Conservation (phyloP, 2,797 vertebrate species). For the Valencia hispanica region DNA sequence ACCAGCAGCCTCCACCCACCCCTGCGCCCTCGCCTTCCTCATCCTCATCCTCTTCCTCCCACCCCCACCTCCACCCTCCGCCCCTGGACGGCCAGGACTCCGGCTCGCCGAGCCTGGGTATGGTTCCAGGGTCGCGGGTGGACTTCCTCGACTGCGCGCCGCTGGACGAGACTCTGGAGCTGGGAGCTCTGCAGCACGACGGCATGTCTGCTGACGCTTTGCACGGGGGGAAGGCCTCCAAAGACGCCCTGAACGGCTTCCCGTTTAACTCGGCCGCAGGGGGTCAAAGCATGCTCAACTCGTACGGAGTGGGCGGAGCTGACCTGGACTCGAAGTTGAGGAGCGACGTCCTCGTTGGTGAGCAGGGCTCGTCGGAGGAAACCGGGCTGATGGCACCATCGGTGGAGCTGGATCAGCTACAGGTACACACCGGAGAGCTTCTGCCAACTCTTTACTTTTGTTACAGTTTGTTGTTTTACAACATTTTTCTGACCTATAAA, state of each 20-base stretch:
- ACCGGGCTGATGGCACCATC: constrained; percentile 83
- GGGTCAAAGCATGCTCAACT: constrained; percentile 86
- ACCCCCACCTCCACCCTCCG: constrained; percentile 59
- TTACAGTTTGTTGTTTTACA: no score
- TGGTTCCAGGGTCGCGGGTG: constrained; percentile 68
- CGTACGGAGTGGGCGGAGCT: constrained; percentile 75
- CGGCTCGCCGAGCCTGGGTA: constrained; percentile 63
- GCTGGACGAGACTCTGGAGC: constrained; percentile 80
- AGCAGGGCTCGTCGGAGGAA: constrained; percentile 84
- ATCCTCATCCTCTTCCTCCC: constrained; percentile 56
- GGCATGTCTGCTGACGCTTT: constrained; percentile 71
- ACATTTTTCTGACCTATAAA: no score
- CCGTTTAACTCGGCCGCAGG: constrained; percentile 83
- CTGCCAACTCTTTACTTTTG: no score
- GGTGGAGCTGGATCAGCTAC: constrained; percentile 80
- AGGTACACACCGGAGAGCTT: constrained; percentile 60
- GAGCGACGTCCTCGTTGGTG: constrained; percentile 82
- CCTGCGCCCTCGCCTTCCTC: constrained; percentile 55
- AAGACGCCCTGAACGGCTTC: constrained; percentile 84
- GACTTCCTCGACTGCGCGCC: constrained; percentile 82
- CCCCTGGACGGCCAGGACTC: constrained; percentile 59
- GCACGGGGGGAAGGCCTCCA: constrained; percentile 77
- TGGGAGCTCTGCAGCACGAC: constrained; percentile 78
- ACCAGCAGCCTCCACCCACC: constrained; percentile 57
- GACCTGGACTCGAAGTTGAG: constrained; percentile 79